phyloP scores from a whole-genome alignment of 2,797 vertebrate genomes.

The Coendou prehensilis region DNA sequence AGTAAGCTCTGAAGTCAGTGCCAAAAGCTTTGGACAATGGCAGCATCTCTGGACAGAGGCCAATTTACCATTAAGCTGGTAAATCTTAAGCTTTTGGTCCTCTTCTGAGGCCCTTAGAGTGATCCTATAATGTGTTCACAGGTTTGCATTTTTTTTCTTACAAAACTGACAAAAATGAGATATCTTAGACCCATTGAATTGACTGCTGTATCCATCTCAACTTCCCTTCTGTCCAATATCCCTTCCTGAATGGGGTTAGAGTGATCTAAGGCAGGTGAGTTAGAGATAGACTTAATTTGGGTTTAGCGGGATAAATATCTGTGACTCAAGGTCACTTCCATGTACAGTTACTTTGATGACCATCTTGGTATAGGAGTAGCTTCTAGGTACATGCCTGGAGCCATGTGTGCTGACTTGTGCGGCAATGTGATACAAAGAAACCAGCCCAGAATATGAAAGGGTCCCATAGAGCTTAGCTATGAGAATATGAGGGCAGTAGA shows the following conservation, averaged over 20 bases:
- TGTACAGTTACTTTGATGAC: neutral
- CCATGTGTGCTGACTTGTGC: neutral
- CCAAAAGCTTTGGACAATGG: constrained; percentile 66
- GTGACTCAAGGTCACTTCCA: neutral
- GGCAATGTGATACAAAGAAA: neutral
- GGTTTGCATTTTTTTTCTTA: constrained; percentile 52
- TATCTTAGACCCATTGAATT: neutral
- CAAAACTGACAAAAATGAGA: constrained; percentile 48
- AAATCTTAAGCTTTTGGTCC: constrained; percentile 31
- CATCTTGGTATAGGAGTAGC: neutral
- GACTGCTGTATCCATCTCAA: neutral
- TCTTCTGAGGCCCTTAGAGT: constrained; percentile 10
- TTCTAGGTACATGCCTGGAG: neutral
- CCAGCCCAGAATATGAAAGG: neutral
- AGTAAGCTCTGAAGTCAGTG: constrained; percentile 72
- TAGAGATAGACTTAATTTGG: constrained; percentile 31
- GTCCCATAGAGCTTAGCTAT: neutral
- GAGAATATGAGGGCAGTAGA: neutral
- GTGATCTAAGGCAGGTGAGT: neutral
- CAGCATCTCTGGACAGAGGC: constrained; percentile 68
- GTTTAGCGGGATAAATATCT: neutral
- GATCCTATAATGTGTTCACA: constrained; percentile 22
- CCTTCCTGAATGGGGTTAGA: neutral
- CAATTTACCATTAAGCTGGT: constrained; percentile 60
- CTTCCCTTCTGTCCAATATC: neutral